Percentiles rank a stretch among this genome's conserved stretches.
Conservation (phyloP, 2,797 vertebrate species). For the Antrozous pallidus region DNA sequence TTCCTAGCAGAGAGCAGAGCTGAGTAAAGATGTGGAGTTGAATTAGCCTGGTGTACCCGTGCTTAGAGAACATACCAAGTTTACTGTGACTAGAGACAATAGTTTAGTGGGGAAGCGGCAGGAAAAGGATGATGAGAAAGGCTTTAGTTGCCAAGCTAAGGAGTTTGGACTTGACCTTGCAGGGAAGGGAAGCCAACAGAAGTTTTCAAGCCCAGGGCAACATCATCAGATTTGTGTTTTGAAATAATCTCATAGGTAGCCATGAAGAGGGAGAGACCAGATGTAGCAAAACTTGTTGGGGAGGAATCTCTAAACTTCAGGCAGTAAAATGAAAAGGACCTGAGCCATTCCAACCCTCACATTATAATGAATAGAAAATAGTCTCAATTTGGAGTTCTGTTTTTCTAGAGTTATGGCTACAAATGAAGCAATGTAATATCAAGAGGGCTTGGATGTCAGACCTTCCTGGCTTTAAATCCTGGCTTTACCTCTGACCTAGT, state of each 20-base stretch:
- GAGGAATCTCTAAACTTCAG: background rate
- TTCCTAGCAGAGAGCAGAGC: background rate
- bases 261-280: background rate
- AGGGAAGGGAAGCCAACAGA: background rate
- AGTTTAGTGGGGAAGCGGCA: background rate
- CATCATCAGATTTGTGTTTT: constrained; percentile 19
- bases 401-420: background rate
- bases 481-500: background rate
- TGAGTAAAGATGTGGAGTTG: background rate
- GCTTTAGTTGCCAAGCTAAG: background rate
- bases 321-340: background rate
- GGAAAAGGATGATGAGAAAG: background rate
- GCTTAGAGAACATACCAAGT: background rate
- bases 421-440: background rate
- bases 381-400: background rate
- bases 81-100: background rate
- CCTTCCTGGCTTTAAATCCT: background rate
- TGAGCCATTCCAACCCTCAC: background rate
- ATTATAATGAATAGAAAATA: background rate
- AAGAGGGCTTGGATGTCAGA: background rate
- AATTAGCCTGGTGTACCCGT: no score
- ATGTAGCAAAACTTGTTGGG: background rate
- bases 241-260: background rate
- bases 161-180: constrained; percentile 41
- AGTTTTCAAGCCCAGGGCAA: background rate